Evolutionary conservation across 1,140 invertebrate genomes (phyloP).

Genomic region (Microvelia longipes): DNA sequence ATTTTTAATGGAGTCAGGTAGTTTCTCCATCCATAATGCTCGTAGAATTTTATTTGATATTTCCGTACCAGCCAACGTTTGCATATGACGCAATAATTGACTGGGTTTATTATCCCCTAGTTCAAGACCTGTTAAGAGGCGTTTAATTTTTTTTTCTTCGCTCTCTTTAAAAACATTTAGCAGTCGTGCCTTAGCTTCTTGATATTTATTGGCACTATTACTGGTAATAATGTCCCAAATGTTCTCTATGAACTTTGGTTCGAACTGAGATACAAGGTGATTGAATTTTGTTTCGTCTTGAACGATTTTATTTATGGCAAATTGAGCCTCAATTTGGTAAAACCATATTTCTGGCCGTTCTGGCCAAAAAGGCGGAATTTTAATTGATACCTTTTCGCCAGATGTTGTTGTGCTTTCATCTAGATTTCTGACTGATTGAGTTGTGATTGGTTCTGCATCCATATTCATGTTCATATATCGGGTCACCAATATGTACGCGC

Average conservation of each 20-base stretch:
- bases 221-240: neutral
- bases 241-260: neutral
- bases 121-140: neutral
- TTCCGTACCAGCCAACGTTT: neutral
- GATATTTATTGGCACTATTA: neutral
- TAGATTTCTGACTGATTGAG: too few relatives aligned
- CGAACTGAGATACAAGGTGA: neutral
- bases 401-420: too few relatives aligned
- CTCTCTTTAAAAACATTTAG: neutral
- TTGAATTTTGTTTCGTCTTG: neutral
- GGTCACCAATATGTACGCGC: too few relatives aligned
- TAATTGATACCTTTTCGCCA: too few relatives aligned
- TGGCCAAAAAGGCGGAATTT: neutral
- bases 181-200: neutral
- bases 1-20: neutral
- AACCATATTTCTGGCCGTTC: neutral
- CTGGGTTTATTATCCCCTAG: neutral
- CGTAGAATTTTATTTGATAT: neutral
- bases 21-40: neutral
- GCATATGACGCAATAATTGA: neutral
- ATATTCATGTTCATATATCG: too few relatives aligned
- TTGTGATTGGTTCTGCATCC: too few relatives aligned
- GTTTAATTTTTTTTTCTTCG: neutral
- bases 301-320: neutral
- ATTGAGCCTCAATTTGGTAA: neutral